These are phyloP conservation scores for Probaryconus sp. DNA, from an alignment of 1,140 invertebrate genomes.

Conservation along the genomic window DNA sequence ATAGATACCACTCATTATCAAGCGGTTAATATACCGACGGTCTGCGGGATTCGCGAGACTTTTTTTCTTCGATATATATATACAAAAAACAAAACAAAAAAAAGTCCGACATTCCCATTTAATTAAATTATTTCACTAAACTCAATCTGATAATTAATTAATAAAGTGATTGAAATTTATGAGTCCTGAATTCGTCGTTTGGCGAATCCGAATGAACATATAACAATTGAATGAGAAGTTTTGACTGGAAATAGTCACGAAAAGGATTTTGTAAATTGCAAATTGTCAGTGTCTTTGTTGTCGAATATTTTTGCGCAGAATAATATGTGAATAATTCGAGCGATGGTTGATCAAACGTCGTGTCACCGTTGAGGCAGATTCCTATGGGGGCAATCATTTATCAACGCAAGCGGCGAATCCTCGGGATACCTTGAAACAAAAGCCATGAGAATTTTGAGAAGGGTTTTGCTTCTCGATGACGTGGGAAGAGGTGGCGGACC, in stretches of 20 bases:
- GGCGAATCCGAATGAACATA: too few species aligned
- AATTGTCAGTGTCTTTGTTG: conserved; percentile 1
- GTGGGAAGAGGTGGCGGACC: conserved; percentile 57
- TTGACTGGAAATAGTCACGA: too few species aligned
- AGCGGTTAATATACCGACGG: conserved; percentile 14
- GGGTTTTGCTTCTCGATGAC: conserved; percentile 62
- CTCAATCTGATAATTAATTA: conserved; percentile 38
- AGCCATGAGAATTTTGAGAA: conserved; percentile 70
- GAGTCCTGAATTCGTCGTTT: too few species aligned
- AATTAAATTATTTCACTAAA: conserved; percentile 46
- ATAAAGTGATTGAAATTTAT: conserved; percentile 25
- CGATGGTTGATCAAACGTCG: conserved; percentile 18
- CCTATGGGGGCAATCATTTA: conserved; percentile 69
- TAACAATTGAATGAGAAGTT: too few species aligned
- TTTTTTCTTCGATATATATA: conserved; percentile 23
- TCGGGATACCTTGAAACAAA: conserved; percentile 75
- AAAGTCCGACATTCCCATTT: conserved; percentile 23
- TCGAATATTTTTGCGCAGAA: background rate
- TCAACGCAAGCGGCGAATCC: conserved; percentile 67
- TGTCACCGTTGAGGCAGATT: conserved; percentile 44
- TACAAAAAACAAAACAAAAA: too few species aligned
- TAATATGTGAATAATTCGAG: conserved; percentile 39
- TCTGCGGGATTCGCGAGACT: conserved; percentile 1
- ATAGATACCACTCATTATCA: conserved; percentile 37
- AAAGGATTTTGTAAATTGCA: too few species aligned